Evolutionary conservation across 2,113 vertebrate species (phyloP).

Genomic region (Sisor rabdophorus): DNA sequence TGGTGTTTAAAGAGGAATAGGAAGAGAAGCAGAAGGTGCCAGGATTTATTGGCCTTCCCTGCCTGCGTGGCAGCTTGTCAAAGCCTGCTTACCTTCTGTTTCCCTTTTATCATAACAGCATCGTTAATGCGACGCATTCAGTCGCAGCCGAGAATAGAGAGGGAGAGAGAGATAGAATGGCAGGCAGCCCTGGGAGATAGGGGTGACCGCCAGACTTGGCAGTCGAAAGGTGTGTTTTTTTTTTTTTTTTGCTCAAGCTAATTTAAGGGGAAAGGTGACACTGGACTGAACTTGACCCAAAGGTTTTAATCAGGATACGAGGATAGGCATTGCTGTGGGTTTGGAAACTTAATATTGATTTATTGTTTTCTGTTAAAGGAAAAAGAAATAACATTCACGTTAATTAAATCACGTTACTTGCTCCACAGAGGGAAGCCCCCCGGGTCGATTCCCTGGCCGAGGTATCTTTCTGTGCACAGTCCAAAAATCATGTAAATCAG

Average conservation of each 20-base stretch:
- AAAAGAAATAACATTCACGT: too few species aligned
- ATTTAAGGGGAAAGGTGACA: conserved; percentile 37
- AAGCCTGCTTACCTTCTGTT: conserved; percentile 46
- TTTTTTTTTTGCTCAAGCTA: conserved; percentile 16
- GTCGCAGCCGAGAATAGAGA: conserved; percentile 15
- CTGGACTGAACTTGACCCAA: conserved; percentile 18
- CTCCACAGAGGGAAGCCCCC: too few species aligned
- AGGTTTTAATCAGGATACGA: neutral
- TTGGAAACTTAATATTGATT: neutral
- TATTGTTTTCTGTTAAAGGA: neutral
- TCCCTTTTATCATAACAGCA: conserved; percentile 52
- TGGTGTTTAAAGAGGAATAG: conserved; percentile 59
- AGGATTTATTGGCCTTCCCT: conserved; percentile 22
- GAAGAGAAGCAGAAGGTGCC: conserved; percentile 49
- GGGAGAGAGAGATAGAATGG: conserved; percentile 23
- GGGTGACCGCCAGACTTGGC: conserved; percentile 9
- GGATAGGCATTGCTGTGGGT: neutral
- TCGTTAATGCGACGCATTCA: neutral
- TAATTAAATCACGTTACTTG: too few species aligned
- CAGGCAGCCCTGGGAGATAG: neutral
- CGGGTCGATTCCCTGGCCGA: too few species aligned
- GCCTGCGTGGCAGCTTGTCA: conserved; percentile 49
- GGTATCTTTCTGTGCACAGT: too few species aligned
- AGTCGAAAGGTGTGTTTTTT: neutral
- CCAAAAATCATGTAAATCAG: too few species aligned